Evolutionary conservation across 2,888 invertebrate species (phyloP).

Genomic region (Troides aeacus): DNA sequence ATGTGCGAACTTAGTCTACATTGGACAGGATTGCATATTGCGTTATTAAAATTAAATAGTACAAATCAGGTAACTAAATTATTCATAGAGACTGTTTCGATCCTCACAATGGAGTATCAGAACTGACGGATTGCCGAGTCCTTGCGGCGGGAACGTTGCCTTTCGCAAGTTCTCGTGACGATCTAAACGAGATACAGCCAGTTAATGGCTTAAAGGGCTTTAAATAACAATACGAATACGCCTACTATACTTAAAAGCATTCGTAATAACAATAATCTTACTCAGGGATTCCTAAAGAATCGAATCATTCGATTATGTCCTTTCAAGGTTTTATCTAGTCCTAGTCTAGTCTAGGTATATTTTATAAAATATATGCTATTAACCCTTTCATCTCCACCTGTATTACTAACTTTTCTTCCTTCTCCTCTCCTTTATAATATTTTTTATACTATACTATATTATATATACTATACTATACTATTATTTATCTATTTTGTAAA

Average conservation of each 20-base stretch:
- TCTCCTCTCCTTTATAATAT: too few relatives aligned
- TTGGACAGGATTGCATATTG: not conserved
- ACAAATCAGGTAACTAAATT: conserved; percentile 15
- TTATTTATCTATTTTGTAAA: too few relatives aligned
- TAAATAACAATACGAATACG: conserved; percentile 71
- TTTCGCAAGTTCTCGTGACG: conserved; percentile 56
- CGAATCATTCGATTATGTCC: conserved; percentile 43
- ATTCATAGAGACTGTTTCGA: conserved; percentile 13
- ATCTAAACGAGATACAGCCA: conserved; percentile 50
- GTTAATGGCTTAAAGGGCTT: conserved; percentile 65
- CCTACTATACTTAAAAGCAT: conserved; percentile 58
- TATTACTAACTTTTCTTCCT: too few relatives aligned
- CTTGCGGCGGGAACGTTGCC: conserved; percentile 30
- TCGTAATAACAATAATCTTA: conserved; percentile 62
- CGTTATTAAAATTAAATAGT: conserved; percentile 23
- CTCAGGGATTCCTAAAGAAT: conserved; percentile 59
- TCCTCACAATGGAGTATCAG: conserved; percentile 30
- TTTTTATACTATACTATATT: too few relatives aligned
- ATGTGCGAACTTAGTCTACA: not conserved
- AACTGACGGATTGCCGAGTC: conserved; percentile 34
- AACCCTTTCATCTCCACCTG: too few relatives aligned
- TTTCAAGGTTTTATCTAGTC: conserved; percentile 50
- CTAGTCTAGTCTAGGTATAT: not conserved
- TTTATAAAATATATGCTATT: not conserved
- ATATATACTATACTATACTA: too few relatives aligned